Percentiles rank a stretch among this genome's conserved stretches.
Evolutionary conservation across 2,797 vertebrate species (phyloP).

Genomic region (Dipus sagitta): DNA sequence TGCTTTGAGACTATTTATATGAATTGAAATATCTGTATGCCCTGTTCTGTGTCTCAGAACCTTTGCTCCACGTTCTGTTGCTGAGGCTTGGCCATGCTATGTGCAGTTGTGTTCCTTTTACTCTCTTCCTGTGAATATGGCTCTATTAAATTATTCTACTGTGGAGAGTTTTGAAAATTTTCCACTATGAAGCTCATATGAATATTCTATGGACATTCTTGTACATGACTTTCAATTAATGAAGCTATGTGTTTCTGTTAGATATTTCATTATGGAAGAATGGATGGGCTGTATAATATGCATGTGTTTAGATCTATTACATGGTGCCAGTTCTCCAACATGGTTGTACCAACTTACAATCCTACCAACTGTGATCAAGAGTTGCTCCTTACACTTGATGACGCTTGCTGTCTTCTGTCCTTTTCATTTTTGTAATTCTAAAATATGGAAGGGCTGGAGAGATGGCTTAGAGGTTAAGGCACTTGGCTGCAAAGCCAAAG

Average conservation of each 20-base stretch:
- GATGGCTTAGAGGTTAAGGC: no score
- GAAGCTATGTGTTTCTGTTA: background rate
- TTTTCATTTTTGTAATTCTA: conserved; percentile 5
- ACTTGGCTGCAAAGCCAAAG: no score
- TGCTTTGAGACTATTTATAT: background rate
- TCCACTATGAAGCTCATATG: background rate
- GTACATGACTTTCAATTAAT: background rate
- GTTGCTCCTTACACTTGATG: background rate
- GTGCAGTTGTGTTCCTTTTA: background rate
- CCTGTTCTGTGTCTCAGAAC: background rate
- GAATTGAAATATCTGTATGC: background rate
- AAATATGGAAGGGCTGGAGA: background rate
- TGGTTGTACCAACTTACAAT: background rate
- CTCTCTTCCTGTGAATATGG: background rate
- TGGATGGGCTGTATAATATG: background rate
- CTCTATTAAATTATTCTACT: conserved; percentile 2
- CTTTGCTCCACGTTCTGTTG: background rate
- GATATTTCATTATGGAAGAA: background rate
- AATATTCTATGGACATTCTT: background rate
- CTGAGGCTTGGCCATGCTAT: background rate
- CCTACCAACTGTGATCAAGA: background rate
- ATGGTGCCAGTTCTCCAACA: background rate
- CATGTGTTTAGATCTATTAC: background rate
- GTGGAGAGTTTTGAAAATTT: background rate
- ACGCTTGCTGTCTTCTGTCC: background rate